A percentile compares a stretch with the other conserved stretches of the same genome.
These are phyloP conservation scores for Irena cyanogastra DNA, from an alignment of 2,113 vertebrate species.

Conservation along the genomic window DNA sequence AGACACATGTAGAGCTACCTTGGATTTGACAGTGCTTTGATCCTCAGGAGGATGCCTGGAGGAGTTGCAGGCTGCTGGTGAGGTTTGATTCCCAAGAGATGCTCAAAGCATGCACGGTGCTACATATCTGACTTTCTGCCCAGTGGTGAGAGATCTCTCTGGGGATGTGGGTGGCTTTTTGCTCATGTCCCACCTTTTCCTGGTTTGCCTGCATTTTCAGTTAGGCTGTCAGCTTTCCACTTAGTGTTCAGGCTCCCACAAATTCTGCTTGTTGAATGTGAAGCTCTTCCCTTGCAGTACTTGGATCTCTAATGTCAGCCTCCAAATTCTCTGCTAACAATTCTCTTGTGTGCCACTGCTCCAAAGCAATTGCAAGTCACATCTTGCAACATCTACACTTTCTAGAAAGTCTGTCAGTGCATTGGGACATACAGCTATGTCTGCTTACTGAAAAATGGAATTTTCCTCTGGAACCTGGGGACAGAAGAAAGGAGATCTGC, in stretches of 20 bases:
- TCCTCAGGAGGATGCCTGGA: background rate
- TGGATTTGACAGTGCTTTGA: background rate
- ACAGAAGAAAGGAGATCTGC: background rate
- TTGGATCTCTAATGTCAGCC: background rate
- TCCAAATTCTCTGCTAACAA: background rate
- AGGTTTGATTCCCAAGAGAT: background rate
- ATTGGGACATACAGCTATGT: background rate
- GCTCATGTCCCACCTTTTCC: background rate
- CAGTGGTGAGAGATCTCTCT: background rate
- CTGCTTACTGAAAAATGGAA: background rate
- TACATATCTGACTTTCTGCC: background rate
- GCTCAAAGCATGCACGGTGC: background rate
- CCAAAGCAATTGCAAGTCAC: background rate
- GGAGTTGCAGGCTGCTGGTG: background rate
- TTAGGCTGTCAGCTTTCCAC: background rate
- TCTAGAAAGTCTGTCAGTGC: background rate
- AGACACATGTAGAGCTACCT: background rate
- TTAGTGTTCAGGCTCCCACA: background rate
- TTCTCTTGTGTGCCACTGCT: background rate
- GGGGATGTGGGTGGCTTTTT: background rate
- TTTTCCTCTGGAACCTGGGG: background rate
- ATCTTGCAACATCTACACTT: background rate
- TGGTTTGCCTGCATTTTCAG: background rate
- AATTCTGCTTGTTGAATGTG: background rate
- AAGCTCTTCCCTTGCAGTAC: background rate